phyloP scores from a whole-genome alignment of 2,113 vertebrate species.

The Rhinichthys klamathensis region DNA sequence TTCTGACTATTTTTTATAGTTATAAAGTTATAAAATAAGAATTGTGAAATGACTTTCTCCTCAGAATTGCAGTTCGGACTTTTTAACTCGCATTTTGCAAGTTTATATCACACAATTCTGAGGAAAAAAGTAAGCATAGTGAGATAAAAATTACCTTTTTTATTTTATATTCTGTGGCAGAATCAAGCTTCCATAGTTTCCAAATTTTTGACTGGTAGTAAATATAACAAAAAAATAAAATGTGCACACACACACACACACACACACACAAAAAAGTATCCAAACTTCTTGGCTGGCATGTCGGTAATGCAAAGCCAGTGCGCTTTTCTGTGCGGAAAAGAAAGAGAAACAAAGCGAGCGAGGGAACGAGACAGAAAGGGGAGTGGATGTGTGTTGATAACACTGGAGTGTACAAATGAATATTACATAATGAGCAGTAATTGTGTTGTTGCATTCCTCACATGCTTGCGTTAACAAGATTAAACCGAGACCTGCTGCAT shows the following conservation, averaged over 20 bases:
- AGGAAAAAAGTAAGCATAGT: too few relatives aligned
- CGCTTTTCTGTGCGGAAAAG: constrained; percentile 49
- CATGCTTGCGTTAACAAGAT: constrained; percentile 74
- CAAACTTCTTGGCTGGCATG: constrained; percentile 45
- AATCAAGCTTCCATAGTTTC: too few relatives aligned
- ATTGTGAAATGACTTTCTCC: too few relatives aligned
- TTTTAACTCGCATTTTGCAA: too few relatives aligned
- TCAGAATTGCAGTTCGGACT: too few relatives aligned
- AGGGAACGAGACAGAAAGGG: constrained; percentile 45
- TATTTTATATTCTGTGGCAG: too few relatives aligned
- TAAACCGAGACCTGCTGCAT: constrained; percentile 70
- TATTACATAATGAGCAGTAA: constrained; percentile 77
- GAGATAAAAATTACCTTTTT: too few relatives aligned
- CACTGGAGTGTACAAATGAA: constrained; percentile 72
- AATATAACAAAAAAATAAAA: background rate
- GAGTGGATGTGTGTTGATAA: constrained; percentile 65
- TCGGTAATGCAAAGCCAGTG: constrained; percentile 57
- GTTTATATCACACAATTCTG: too few relatives aligned
- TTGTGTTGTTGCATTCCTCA: constrained; percentile 75
- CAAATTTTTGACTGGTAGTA: too few relatives aligned
- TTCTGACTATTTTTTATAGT: too few relatives aligned
- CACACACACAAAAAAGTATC: background rate
- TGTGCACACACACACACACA: background rate
- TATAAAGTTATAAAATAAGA: too few relatives aligned
- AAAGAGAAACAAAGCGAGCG: constrained; percentile 47